A percentile compares a stretch with the other conserved stretches of the same genome.
Conservation (phyloP, 2,888 invertebrate species). For the Thereva unica region DNA sequence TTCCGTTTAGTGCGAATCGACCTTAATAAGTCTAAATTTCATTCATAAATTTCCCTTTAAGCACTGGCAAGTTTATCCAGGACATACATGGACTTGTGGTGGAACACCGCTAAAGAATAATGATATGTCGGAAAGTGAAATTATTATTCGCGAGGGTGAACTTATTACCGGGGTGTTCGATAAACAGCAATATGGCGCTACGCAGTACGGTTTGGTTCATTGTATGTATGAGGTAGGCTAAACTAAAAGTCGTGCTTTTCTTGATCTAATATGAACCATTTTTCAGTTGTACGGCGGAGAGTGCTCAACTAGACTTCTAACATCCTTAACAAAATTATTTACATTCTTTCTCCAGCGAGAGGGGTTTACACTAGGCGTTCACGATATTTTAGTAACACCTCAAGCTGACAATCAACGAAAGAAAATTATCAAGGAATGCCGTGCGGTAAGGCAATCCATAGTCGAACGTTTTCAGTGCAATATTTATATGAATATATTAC, state of each 20-base stretch:
- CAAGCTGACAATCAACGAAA: slow-evolving; percentile 75
- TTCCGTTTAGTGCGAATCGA: no score
- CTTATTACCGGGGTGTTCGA: slow-evolving; percentile 85
- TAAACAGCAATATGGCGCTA: slow-evolving; percentile 95
- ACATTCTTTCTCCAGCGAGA: slow-evolving; percentile 85
- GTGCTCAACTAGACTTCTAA: slow-evolving; percentile 79
- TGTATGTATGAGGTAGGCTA: slow-evolving; percentile 79
- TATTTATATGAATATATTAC: slow-evolving; percentile 14
- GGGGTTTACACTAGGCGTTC: slow-evolving; percentile 94
- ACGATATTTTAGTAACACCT: slow-evolving; percentile 84
- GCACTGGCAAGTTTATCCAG: slow-evolving; percentile 65
- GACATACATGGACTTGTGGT: slow-evolving; percentile 68
- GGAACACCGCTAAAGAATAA: slow-evolving; percentile 65
- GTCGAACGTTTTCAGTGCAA: neutral
- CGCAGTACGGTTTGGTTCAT: slow-evolving; percentile 92
- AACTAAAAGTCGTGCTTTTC: neutral
- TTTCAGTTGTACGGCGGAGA: slow-evolving; percentile 84
- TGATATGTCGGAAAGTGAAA: slow-evolving; percentile 87
- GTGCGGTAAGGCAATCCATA: slow-evolving; percentile 51
- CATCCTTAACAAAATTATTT: slow-evolving; percentile 90
- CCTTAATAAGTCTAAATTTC: neutral
- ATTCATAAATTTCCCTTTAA: slow-evolving; percentile 53
- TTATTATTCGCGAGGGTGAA: slow-evolving; percentile 86
- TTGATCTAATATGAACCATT: slow-evolving; percentile 14
- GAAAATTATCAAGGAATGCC: slow-evolving; percentile 68